phyloP scores from a whole-genome alignment of 2,888 invertebrate species.

The Aethes cnicana region DNA sequence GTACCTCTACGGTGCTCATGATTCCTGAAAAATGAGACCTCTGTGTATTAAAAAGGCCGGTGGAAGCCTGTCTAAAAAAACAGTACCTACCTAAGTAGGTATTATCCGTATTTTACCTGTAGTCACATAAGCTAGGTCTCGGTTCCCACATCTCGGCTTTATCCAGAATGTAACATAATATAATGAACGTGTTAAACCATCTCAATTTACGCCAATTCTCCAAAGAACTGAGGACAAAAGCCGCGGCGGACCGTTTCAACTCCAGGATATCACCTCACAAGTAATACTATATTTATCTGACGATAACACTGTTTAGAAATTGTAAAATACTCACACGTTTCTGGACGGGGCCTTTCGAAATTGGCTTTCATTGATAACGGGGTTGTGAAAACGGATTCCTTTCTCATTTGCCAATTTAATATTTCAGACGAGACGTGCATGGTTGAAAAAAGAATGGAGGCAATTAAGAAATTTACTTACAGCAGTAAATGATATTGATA shows the following conservation, averaged over 20 bases:
- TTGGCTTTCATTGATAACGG: too few relatives aligned
- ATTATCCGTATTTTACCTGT: background rate
- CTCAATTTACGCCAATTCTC: conserved; percentile 28
- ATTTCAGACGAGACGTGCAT: too few relatives aligned
- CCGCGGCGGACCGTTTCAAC: conserved; percentile 46
- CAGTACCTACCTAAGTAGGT: too few relatives aligned
- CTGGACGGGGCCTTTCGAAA: background rate
- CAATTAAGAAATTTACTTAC: background rate
- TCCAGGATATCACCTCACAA: conserved; percentile 54
- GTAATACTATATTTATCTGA: conserved; percentile 56
- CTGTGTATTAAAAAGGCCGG: too few relatives aligned
- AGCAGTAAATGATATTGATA: background rate
- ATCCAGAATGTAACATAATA: conserved; percentile 24
- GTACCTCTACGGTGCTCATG: too few relatives aligned
- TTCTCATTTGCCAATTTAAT: too few relatives aligned
- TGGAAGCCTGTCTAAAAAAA: too few relatives aligned
- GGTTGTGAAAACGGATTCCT: too few relatives aligned
- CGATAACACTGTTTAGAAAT: conserved; percentile 38
- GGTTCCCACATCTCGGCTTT: conserved; percentile 7
- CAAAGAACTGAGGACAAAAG: conserved; percentile 45
- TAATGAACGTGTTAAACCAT: background rate
- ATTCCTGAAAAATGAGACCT: too few relatives aligned
- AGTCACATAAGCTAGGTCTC: background rate
- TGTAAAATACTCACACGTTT: conserved; percentile 20
- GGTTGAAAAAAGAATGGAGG: too few relatives aligned